Percentiles rank a stretch among this genome's conserved stretches.
Evolutionary conservation across 2,797 vertebrate species (phyloP).

Genomic region (Squalus acanthias): DNA sequence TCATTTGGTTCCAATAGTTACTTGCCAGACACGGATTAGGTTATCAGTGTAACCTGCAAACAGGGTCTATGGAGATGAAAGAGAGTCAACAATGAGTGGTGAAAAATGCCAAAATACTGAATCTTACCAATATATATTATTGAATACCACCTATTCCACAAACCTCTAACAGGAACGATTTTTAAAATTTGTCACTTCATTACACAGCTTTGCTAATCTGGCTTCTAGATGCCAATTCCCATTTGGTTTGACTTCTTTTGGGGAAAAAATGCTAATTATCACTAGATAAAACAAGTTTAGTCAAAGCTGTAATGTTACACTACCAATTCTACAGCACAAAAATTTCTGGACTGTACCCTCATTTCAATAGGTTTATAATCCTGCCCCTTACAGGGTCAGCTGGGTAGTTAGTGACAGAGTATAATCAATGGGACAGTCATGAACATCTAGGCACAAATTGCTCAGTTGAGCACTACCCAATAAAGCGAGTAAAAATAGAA

Average conservation of each 20-base stretch:
- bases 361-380: slow-evolving; percentile 50
- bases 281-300: background rate
- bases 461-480: background rate
- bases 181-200: background rate
- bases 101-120: background rate
- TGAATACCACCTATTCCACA: background rate
- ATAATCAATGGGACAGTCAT: slow-evolving; percentile 62
- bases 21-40: background rate
- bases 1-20: background rate
- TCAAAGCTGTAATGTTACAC: background rate
- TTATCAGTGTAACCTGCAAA: background rate
- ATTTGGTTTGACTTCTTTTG: background rate
- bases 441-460: background rate
- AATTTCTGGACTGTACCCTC: slow-evolving; percentile 52
- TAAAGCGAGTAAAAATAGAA: background rate
- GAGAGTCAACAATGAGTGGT: background rate
- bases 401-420: slow-evolving; percentile 62
- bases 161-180: background rate
- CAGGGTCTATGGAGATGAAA: background rate
- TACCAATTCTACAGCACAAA: background rate
- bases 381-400: slow-evolving; percentile 59
- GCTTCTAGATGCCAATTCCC: background rate
- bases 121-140: background rate
- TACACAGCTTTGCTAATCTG: background rate
- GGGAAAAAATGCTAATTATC: background rate